Evolutionary conservation across 2,113 vertebrate species (phyloP).

Genomic region (Alexandromys fortis): DNA sequence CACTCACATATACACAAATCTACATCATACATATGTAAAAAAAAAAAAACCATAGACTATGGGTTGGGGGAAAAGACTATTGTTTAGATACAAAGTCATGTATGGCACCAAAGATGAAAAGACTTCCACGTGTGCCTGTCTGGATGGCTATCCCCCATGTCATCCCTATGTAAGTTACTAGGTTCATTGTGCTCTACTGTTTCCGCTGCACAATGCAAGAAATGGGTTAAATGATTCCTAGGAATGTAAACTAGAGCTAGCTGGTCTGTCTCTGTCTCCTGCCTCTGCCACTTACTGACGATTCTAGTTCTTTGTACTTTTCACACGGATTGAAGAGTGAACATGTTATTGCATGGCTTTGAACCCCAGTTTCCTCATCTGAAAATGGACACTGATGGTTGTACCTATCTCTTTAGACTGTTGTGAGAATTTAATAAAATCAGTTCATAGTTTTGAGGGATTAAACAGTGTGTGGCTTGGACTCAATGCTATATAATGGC

Average conservation of each 20-base stretch:
- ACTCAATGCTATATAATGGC: constrained; percentile 22
- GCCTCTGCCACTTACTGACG: not conserved
- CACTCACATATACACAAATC: not conserved
- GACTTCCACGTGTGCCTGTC: not conserved
- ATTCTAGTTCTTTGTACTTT: not conserved
- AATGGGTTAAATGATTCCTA: not conserved
- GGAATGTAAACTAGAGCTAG: not conserved
- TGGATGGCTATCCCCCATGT: not conserved
- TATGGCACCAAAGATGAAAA: not conserved
- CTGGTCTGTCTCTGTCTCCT: not conserved
- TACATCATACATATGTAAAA: too few relatives aligned
- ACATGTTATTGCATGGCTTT: not conserved
- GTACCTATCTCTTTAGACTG: not conserved
- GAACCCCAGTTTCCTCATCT: constrained; percentile 18
- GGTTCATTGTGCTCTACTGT: not conserved
- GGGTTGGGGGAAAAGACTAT: not conserved
- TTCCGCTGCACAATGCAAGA: not conserved
- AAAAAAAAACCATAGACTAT: too few relatives aligned
- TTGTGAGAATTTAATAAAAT: not conserved
- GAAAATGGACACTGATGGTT: not conserved
- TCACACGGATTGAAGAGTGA: not conserved
- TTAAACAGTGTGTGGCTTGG: not conserved
- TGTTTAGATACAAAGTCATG: not conserved
- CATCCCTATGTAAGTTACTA: not conserved
- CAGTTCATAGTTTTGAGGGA: constrained; percentile 15